phyloP scores from a whole-genome alignment of 2,797 vertebrate genomes.

The Pagetopsis macropterus region DNA sequence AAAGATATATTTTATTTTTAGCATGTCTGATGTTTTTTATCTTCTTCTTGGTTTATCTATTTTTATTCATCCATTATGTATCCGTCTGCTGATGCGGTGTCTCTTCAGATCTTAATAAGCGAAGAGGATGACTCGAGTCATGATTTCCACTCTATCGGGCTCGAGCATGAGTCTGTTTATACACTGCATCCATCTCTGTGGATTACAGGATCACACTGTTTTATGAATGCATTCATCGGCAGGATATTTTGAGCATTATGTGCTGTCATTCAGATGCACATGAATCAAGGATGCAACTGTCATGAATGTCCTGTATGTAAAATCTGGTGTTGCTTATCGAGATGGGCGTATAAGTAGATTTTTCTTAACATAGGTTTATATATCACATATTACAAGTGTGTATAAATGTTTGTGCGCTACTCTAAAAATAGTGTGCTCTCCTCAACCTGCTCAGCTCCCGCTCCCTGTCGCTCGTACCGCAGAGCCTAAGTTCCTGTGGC shows the following conservation, averaged over 20 bases:
- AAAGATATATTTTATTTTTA: conserved; percentile 83
- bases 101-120: conserved; percentile 18
- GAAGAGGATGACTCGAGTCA: neutral
- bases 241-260: neutral
- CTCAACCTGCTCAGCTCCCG: no score
- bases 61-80: conserved; percentile 17
- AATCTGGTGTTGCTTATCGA: no score
- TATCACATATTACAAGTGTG: no score
- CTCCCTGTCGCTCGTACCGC: no score
- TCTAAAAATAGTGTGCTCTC: no score
- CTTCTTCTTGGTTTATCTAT: conserved; percentile 17
- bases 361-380: no score
- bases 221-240: neutral
- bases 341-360: no score
- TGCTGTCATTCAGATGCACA: neutral
- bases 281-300: neutral
- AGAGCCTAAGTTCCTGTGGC: no score
- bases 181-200: neutral
- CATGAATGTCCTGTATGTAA: conserved; percentile 35
- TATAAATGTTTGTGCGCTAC: no score
- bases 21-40: conserved; percentile 43
- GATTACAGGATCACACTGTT: neutral
- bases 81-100: conserved; percentile 19
- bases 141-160: conserved; percentile 8
- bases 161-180: neutral